Base-by-base conservation (phyloP, 2,888 invertebrate genomes). In the Achlya flavicornis region DNA sequence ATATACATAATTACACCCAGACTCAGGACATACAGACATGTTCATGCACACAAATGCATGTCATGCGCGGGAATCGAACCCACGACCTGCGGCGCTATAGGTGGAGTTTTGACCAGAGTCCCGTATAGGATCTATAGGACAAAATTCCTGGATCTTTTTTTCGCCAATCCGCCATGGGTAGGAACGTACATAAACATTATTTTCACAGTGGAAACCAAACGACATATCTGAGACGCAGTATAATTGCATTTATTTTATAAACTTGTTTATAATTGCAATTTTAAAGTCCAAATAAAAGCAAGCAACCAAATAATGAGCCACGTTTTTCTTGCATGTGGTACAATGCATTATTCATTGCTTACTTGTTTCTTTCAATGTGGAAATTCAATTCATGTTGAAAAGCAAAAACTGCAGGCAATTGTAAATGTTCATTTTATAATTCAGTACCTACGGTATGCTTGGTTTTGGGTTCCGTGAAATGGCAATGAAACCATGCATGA, bases 311-410 rank as follows among this genome's bases (percentile, higher is more conserved):
- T 63, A 62, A 61, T 58, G 61, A 62, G 60, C 33, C 46, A 43
- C 46, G 57, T 66, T 65, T 66, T 63, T 62, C 62, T 38, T 41
- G 26, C 11, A 57, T 61, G 62, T 48, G 59, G 60, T 61, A 57
- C 26, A 43, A 69, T 69, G 61, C 63, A 69, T 69, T 61, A 66
- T 69, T 66, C 69, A 69, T 61, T 53, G 48, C 59, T 58, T 46
- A n/a, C 58, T 11, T 10, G 46, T 8, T 14, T n/a, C 33, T 61
- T 57, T 35, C 57, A 35, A 53, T 16, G 33, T 33, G 35, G 16
- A 46, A 62, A 62, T 65, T 43, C 62, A 65, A 60, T 53, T 64
- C 38, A 16, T 26, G 41, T 53, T 63, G 53, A 60, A 53, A 14
- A 33, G 12, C 35, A 64, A 58, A 58, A 64, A 62, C 46, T 46